A percentile compares a stretch with the other conserved stretches of the same genome.
phyloP scores from a whole-genome alignment of 1,140 invertebrate species.

The Antheraea mylitta region DNA sequence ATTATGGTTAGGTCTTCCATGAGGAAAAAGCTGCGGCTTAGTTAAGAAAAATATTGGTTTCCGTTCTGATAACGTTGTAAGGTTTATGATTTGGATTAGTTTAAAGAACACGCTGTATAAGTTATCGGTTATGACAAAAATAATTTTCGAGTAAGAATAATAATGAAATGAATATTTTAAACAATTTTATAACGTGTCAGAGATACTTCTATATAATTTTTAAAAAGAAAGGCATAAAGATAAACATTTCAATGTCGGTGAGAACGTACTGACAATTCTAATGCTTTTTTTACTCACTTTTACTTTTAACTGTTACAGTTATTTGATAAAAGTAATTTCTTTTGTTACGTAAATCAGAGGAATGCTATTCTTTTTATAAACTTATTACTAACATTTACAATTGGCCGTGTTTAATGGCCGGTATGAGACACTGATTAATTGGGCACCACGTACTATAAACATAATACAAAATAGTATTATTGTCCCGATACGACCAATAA shows the following conservation, averaged over 20 bases:
- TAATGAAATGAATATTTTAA: too few species aligned
- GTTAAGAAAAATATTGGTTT: too few species aligned
- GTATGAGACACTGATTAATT: too few species aligned
- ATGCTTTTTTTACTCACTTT: slow-evolving; percentile 15
- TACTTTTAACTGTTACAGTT: slow-evolving; percentile 17
- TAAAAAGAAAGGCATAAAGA: neutral
- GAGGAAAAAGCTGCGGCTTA: too few species aligned
- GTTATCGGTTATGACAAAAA: too few species aligned
- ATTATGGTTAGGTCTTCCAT: too few species aligned
- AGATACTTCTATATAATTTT: neutral
- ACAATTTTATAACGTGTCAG: neutral
- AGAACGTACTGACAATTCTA: slow-evolving; percentile 15
- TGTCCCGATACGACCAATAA: too few species aligned
- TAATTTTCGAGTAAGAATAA: too few species aligned
- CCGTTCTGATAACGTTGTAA: slow-evolving; percentile 16
- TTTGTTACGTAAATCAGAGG: neutral
- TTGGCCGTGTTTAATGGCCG: too few species aligned
- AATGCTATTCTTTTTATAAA: neutral
- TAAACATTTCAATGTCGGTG: neutral
- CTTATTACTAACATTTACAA: neutral
- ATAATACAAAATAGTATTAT: too few species aligned
- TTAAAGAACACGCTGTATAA: too few species aligned
- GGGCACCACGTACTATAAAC: too few species aligned
- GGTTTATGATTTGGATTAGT: neutral
- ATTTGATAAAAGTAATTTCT: slow-evolving; percentile 3